Evolutionary conservation across 2,888 invertebrate species (phyloP), one percentile per base, ranked within the genome.

Genomic region (Trichacis sp.): DNA sequence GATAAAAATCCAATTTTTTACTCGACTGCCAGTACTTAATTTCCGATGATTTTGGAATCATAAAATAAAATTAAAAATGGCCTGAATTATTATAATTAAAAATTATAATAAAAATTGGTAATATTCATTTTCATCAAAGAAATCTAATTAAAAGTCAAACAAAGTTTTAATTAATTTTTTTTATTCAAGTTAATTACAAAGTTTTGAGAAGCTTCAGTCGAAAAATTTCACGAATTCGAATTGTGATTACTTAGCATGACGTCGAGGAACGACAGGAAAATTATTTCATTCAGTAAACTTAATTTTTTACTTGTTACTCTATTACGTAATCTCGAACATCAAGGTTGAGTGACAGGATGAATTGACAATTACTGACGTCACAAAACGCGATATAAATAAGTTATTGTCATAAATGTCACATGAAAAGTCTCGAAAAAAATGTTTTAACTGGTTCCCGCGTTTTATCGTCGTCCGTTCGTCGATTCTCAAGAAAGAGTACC

Each of bases 331-430:
- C 48, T n/a, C 12, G 46, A 56, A 58, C 54, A 40, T 36, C 50
- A 63, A 57, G 52, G 52, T 42, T 51, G 38, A 45, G 53, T 50
- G 33, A n/a, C 61, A 62, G 55, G 54, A 61, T 66, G 58, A 66
- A 66, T 62, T 66, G 61, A 61, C 66, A 66, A 58, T 65, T 60
- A 60, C 38, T 60, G 56, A 65, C 61, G 66, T 66, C 66, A 62
- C 51, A 50, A 61, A 62, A 17, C 56, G 54, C n/a, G 38, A 58
- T 63, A 53, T 24, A 42, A 57, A 53, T 40, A 18, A 38, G 36
- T 45, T 57, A 42, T 50, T 57, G 43, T 50, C 33, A 50, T 50
- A 57, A 50, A 36, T 17, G 58, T 51, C 50, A 46, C 12, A 14
- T 29, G 17, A 58, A 47, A 51, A 3, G 40, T 15, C 15, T 12